These are phyloP conservation scores for Naso thynnoides DNA, from an alignment of 2,797 vertebrate species.

Conservation along the genomic window DNA sequence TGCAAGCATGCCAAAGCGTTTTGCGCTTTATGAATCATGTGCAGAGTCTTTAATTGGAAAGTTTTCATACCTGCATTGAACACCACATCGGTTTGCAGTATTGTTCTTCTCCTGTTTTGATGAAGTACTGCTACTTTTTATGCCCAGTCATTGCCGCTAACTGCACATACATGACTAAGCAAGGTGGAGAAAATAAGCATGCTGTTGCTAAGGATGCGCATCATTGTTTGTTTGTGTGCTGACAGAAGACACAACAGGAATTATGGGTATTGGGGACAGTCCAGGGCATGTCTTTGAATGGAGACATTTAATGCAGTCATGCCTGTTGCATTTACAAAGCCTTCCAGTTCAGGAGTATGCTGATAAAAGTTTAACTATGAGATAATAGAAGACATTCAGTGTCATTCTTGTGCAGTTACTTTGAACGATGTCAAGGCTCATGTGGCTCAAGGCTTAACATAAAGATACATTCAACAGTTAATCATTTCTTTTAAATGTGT, in stretches of 20 bases:
- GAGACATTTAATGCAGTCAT: neutral
- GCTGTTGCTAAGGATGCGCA: too few species aligned
- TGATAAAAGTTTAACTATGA: neutral
- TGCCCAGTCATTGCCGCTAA: neutral
- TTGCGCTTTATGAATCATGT: too few species aligned
- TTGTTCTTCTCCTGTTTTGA: neutral
- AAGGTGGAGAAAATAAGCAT: neutral
- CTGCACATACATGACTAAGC: neutral
- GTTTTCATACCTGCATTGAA: neutral
- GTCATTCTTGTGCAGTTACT: neutral
- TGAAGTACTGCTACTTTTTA: neutral
- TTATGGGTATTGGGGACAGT: too few species aligned
- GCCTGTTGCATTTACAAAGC: neutral
- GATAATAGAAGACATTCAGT: neutral
- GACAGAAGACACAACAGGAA: neutral
- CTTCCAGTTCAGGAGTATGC: neutral
- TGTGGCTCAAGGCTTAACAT: neutral
- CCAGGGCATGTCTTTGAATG: too few species aligned
- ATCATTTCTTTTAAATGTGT: neutral
- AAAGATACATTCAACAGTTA: neutral
- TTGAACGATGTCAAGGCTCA: neutral
- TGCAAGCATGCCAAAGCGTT: too few species aligned
- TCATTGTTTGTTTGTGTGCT: too few species aligned
- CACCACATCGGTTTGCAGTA: neutral
- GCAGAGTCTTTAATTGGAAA: too few species aligned